Conservation (phyloP, 2,113 vertebrate species). For the Panthera leo region DNA sequence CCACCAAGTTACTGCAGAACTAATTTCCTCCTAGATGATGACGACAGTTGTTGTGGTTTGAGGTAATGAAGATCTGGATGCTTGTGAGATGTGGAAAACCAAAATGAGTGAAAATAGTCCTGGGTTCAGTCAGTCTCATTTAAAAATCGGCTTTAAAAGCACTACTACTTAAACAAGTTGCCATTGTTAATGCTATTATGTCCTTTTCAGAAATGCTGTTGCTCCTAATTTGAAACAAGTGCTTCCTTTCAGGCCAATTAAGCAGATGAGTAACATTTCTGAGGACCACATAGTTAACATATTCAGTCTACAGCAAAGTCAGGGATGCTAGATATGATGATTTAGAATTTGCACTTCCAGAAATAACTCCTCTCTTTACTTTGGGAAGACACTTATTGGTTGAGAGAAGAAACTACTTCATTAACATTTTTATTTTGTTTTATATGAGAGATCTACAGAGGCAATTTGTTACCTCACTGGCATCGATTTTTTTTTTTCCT, state of each 20-base stretch:
- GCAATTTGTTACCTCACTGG: neutral
- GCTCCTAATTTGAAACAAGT: constrained; percentile 78
- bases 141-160: constrained; percentile 61
- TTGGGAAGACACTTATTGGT: neutral
- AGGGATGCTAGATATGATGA: constrained; percentile 51
- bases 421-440: constrained; percentile 75
- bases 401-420: constrained; percentile 47
- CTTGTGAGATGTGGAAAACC: neutral
- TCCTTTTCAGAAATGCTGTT: constrained; percentile 77
- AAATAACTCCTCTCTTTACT: constrained; percentile 59
- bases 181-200: constrained; percentile 64
- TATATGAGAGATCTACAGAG: neutral
- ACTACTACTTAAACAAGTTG: constrained; percentile 75
- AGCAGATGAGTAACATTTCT: constrained; percentile 77
- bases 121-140: neutral
- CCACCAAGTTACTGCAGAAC: neutral
- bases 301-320: neutral
- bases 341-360: constrained; percentile 58
- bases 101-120: neutral
- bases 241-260: constrained; percentile 85
- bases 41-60: neutral
- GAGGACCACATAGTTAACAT: constrained; percentile 64
- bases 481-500: neutral
- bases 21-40: fast-evolving
- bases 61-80: neutral